These are phyloP conservation scores for Otus sunia DNA, from an alignment of 2,113 vertebrate genomes.

Conservation along the genomic window DNA sequence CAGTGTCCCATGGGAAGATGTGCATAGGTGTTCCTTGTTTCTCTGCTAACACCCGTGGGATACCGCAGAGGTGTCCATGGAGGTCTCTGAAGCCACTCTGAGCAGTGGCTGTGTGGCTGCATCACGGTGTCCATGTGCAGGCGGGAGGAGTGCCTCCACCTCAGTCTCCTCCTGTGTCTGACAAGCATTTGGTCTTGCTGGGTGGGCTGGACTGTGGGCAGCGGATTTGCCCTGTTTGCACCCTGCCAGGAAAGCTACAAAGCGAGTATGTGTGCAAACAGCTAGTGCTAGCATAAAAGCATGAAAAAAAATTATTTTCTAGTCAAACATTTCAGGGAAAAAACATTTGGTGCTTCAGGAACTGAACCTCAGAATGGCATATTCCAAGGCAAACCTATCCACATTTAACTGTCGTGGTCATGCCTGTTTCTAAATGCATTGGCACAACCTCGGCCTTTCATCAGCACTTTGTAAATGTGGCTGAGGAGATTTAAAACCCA, in stretches of 20 bases:
- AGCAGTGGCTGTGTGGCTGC: background rate
- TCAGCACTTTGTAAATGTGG: conserved; percentile 1
- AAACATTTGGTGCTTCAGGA: background rate
- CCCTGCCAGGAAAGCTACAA: conserved; percentile 7
- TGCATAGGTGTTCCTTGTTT: background rate
- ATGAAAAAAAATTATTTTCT: background rate
- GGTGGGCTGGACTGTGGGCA: background rate
- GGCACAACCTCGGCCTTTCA: conserved; percentile 2
- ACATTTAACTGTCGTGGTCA: background rate
- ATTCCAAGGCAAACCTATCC: background rate
- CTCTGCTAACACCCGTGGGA: background rate
- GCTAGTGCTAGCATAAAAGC: background rate
- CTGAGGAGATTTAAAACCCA: conserved; percentile 13
- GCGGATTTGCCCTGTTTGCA: background rate
- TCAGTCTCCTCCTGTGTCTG: background rate
- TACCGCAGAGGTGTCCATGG: background rate
- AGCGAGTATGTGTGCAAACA: background rate
- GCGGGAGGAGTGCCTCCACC: background rate
- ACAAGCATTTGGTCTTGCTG: background rate
- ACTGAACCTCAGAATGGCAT: background rate
- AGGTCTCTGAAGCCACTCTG: background rate
- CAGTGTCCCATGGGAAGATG: background rate
- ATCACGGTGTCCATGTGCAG: fast-evolving
- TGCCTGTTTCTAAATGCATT: background rate
- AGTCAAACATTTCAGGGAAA: background rate